phyloP scores from a whole-genome alignment of 2,113 vertebrate genomes.

The Centropus unirufus region DNA sequence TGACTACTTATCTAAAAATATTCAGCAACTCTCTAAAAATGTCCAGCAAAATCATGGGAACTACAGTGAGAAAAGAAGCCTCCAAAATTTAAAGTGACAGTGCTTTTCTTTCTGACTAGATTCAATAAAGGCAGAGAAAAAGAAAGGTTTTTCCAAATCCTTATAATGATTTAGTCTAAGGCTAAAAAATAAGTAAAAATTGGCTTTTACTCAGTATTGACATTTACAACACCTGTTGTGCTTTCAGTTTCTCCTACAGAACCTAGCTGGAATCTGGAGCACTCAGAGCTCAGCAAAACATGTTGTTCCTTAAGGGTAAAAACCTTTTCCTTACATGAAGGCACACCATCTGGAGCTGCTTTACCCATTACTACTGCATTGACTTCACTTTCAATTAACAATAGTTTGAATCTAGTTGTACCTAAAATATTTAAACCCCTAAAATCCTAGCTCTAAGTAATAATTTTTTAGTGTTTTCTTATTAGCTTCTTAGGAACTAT shows the following conservation, averaged over 20 bases:
- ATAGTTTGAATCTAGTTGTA: background rate
- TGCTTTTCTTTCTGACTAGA: background rate
- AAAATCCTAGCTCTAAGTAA: background rate
- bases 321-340: background rate
- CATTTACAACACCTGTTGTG: background rate
- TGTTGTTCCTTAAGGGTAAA: background rate
- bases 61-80: background rate
- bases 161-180: background rate
- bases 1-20: constrained; percentile 71
- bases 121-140: background rate
- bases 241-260: background rate
- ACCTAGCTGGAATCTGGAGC: background rate
- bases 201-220: background rate
- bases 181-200: background rate
- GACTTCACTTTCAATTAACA: background rate
- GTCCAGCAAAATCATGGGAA: constrained; percentile 64
- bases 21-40: constrained; percentile 56
- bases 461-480: background rate
- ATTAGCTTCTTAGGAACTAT: background rate
- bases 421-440: background rate
- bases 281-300: background rate
- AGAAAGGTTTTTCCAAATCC: background rate
- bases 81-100: constrained; percentile 59
- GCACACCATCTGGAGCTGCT: background rate
- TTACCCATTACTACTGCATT: background rate